phyloP scores from a whole-genome alignment of 1,140 invertebrate genomes.

The Polypedilum vanderplanki region DNA sequence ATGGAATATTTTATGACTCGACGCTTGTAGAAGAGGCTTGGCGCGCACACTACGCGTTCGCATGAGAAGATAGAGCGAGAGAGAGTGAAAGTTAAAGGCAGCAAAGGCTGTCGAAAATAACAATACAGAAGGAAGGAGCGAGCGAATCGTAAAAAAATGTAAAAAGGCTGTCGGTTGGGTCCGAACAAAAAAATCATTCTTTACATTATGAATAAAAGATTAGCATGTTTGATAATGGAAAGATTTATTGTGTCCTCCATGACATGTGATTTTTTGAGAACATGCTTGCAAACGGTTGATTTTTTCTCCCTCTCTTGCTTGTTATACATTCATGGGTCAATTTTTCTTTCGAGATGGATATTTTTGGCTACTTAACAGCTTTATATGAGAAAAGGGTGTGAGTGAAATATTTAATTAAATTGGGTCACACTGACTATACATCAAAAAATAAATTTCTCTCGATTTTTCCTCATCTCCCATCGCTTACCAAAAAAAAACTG shows the following conservation, averaged over 20 bases:
- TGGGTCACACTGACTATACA: not conserved
- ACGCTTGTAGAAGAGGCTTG: not conserved
- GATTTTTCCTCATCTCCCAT: not conserved
- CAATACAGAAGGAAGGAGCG: not conserved
- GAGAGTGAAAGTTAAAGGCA: not conserved
- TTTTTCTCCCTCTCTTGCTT: not conserved
- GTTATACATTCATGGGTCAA: not conserved
- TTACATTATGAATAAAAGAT: conserved; percentile 27
- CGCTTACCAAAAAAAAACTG: not conserved
- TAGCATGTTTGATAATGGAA: conserved; percentile 26
- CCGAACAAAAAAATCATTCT: conserved; percentile 22
- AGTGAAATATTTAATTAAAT: not conserved
- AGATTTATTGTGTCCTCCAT: conserved; percentile 18
- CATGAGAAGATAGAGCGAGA: not conserved
- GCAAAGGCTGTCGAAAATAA: not conserved
- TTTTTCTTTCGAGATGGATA: not conserved
- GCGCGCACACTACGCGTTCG: no score
- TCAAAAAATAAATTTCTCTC: not conserved
- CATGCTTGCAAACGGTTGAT: not conserved
- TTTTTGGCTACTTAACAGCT: not conserved
- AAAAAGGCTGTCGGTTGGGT: not conserved
- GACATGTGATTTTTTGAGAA: conserved; percentile 25
- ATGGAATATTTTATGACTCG: not conserved
- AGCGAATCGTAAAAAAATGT: conserved; percentile 4
- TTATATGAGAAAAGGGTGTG: not conserved